Evolutionary conservation across 2,888 invertebrate genomes (phyloP), one percentile per base, ranked within the genome.

Genomic region (Beris chalybata): DNA sequence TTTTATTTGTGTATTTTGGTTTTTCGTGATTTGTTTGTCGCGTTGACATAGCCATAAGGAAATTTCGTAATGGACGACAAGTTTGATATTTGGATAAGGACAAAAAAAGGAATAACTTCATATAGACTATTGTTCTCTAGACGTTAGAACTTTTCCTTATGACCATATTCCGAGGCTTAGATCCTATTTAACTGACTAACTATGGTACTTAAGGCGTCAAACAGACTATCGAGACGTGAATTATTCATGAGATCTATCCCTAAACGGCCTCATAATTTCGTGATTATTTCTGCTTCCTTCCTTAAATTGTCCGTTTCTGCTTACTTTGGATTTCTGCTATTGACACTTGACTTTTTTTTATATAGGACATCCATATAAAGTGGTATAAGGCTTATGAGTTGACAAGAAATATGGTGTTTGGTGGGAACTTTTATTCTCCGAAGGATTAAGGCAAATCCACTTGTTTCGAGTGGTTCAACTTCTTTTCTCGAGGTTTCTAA

Each of bases 251-350:
- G 61, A 59, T 30, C 32, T 50, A 59, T 47, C 50, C 61, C 15
- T 50, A 52, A 61, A 61, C 47, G 52, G 32, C 52, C 61, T 61
- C 61, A 61, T 61, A 61, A 61, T 61, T 61, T 52, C 52, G 50
- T 61, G 61, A 61, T 61, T 61, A 61, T 61, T 32, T 61, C 38
- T 50, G 52, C 32, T 61, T 59, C 29, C 43, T 50, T 56, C 50
- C 52, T 22, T 7, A 43, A 52, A 61, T 61, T 38, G 29, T 38
- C 38, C 13, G 31, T 52, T 61, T 38, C 43, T 61, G 52, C 50
- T 61, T 61, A 52, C 38, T 11, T 15, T 22, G 61, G 61, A 50
- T 61, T 61, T 61, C 12, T 38, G 38, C 29, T 38, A 56, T 56
- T 56, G 38, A 56, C 38, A 38, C 55, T 38, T 43, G 22, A 4